Conservation (phyloP, 2,888 invertebrate genomes). For the Pinctada fucata region DNA sequence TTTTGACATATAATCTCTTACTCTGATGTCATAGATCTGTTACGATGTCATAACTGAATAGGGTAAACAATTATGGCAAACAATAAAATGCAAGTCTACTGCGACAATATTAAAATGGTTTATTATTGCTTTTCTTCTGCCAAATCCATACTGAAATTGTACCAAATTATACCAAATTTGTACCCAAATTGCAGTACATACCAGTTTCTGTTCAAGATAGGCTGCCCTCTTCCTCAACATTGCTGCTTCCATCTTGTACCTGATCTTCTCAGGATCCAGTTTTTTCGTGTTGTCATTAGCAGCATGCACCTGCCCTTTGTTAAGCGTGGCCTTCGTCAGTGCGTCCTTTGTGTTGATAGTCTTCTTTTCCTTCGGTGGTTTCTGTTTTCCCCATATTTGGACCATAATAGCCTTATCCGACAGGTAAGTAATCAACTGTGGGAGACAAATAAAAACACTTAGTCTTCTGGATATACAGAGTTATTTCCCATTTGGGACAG, state of each 20-base stretch:
- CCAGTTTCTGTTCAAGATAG: constrained; percentile 76
- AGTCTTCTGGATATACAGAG: too few species aligned
- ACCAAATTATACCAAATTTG: too few species aligned
- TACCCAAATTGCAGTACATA: constrained; percentile 51
- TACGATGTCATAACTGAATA: too few species aligned
- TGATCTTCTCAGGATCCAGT: constrained; percentile 78
- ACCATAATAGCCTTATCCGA: constrained; percentile 77
- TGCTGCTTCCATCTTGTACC: constrained; percentile 77
- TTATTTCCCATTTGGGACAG: too few species aligned
- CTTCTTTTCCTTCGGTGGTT: constrained; percentile 67
- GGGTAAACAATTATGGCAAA: too few species aligned
- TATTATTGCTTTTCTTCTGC: too few species aligned
- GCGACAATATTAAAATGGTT: too few species aligned
- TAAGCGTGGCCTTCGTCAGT: constrained; percentile 53
- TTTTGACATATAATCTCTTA: too few species aligned
- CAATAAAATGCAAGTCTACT: too few species aligned
- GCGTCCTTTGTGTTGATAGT: constrained; percentile 60
- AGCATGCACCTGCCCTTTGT: constrained; percentile 55
- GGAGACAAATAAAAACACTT: constrained; percentile 1
- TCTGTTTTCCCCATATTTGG: constrained; percentile 79
- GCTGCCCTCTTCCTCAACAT: constrained; percentile 78
- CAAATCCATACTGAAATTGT: too few species aligned
- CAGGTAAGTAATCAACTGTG: constrained; percentile 78
- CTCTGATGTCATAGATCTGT: too few species aligned
- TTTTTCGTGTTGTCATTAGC: constrained; percentile 68